Conservation (phyloP, 2,113 vertebrate species). For the Corvus hawaiiensis region DNA sequence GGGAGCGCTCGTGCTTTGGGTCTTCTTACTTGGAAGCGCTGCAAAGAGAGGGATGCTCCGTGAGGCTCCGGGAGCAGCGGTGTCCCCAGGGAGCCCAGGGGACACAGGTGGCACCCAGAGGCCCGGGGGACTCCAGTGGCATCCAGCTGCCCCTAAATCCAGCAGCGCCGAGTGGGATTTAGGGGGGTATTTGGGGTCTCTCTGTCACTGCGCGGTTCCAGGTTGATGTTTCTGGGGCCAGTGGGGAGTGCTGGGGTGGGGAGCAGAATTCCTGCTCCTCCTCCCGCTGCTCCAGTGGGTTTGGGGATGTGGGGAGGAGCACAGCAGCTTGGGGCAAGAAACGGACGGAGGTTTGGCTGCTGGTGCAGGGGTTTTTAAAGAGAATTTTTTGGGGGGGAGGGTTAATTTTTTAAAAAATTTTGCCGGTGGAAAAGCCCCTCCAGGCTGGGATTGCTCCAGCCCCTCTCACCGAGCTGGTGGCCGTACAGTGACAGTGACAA, state of each 20-base stretch:
- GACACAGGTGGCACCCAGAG: neutral
- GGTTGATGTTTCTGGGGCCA: neutral
- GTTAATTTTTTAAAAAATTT: neutral
- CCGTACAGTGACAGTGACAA: neutral
- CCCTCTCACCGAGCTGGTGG: neutral
- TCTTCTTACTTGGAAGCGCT: constrained; percentile 66
- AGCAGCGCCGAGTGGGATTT: neutral
- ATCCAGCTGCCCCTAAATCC: neutral
- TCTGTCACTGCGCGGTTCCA: neutral
- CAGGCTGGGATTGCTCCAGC: neutral
- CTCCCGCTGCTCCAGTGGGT: accelerated
- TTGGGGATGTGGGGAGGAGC: neutral
- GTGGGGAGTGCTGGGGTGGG: neutral
- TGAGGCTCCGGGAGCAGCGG: neutral
- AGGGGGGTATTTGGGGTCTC: accelerated
- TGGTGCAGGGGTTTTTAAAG: neutral
- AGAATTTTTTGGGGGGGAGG: neutral
- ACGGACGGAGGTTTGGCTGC: neutral
- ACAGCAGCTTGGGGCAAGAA: neutral
- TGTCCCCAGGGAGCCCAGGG: neutral
- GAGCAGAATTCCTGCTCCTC: neutral
- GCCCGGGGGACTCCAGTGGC: accelerated
- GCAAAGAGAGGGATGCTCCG: constrained; percentile 1
- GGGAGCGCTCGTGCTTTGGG: neutral
- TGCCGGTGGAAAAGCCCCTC: neutral